Conservation (phyloP, 2,113 vertebrate genomes). For the Megaleporinus macrocephalus region DNA sequence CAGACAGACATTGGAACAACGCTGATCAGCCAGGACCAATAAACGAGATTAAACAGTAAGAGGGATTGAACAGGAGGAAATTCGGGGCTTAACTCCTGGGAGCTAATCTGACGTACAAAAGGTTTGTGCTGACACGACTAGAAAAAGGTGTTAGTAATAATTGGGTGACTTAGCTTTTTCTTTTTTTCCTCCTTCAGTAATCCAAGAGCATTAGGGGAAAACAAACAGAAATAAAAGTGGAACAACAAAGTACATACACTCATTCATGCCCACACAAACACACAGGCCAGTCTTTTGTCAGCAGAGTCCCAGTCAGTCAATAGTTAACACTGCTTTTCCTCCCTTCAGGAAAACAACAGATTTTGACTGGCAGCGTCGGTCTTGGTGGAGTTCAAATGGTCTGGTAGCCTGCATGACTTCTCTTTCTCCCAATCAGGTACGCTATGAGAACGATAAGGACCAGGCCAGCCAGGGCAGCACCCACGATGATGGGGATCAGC, state of each 20-base stretch:
- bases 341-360: conserved; percentile 22
- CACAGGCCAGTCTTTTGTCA: not conserved
- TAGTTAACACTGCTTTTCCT: conserved; percentile 55
- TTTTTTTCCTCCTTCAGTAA: not conserved
- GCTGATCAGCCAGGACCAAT: not conserved
- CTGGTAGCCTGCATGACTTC: conserved; percentile 97
- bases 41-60: not conserved
- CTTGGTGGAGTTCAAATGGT: conserved; percentile 84
- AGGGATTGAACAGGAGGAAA: not conserved
- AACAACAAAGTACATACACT: conserved; percentile 12
- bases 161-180: not conserved
- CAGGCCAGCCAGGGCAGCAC: conserved; percentile 91
- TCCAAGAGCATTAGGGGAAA: not conserved
- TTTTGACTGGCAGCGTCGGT: not conserved
- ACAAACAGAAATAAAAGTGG: not conserved
- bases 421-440: conserved; percentile 95
- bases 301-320: not conserved
- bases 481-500: conserved; percentile 96
- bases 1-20: not conserved
- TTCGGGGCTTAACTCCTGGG: not conserved
- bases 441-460: conserved; percentile 95
- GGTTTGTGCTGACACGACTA: not conserved
- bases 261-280: conserved; percentile 12
- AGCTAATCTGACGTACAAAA: conserved; percentile 2
- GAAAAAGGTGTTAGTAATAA: not conserved